Evolutionary conservation across 2,888 invertebrate genomes (phyloP), one percentile per base, ranked within the genome.

Genomic region (Idaea dimidiata): DNA sequence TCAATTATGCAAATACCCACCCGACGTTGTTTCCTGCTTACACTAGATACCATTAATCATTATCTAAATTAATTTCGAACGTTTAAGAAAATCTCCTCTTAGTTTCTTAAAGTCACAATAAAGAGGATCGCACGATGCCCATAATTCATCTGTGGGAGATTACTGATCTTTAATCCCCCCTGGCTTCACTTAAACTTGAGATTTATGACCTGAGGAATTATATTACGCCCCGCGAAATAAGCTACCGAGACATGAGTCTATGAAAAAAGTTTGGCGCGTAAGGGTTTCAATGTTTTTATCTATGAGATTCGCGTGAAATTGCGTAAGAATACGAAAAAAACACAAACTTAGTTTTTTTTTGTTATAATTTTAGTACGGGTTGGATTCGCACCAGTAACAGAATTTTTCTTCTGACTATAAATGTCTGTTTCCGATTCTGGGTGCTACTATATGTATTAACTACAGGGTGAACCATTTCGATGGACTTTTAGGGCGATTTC

Each of bases 101-200:
- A 89, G 92, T 92, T 92, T 91, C 92, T 92, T 91, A 91, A 90
- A 91, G 91, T 91, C 91, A 91, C 91, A 91, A 91, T 91, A 91
- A 91, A 90, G 91, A 87, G 91, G 90, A 87, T 87, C 86, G 84
- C 77, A 79, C 77, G 79, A 74, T 69, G 93, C 91, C 93, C 94
- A 94, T 95, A 95, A 94, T 93, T 95, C 94, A 94, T 94, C 94
- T 90, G 92, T 91, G 81, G 93, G 93, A 94, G 94, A 95, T 95
- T 94, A 94, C 94, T 94, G 94, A 95, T 95, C 94, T 95, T 94
- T 95, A 95, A 95, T 95, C 95, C 94, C 94, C 94, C 92, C 79
- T 84, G 86, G 91, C 87, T 92, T 93, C 94, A 93, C 94, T 94
- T 94, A 94, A 94, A 94, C 94, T 94, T 94, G 94, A 95, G 94